phyloP scores from a whole-genome alignment of 2,797 vertebrate species.

The Enteromius radiatus region DNA sequence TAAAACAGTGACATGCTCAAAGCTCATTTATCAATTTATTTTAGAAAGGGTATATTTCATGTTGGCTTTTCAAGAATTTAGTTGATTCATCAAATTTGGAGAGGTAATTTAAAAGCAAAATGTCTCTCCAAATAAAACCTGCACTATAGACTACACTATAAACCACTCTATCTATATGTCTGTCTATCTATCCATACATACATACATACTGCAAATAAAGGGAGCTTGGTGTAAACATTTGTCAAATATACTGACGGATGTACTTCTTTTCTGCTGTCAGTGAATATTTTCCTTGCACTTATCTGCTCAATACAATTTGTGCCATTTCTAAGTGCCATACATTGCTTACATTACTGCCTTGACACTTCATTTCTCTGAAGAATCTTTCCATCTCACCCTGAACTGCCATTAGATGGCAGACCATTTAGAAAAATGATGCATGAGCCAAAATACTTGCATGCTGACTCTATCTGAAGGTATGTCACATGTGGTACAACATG shows the following conservation, averaged over 20 bases:
- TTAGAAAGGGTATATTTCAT: constrained; percentile 16
- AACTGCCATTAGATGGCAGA: constrained; percentile 38
- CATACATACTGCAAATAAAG: background rate
- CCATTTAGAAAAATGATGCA: constrained; percentile 54
- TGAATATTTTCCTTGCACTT: constrained; percentile 47
- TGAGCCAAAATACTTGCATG: constrained; percentile 22
- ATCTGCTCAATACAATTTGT: constrained; percentile 50
- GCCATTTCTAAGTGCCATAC: constrained; percentile 42
- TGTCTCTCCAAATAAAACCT: background rate
- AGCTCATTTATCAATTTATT: background rate
- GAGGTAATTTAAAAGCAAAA: constrained; percentile 12
- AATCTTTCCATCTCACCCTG: constrained; percentile 52
- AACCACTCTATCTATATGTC: background rate
- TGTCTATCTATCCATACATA: background rate
- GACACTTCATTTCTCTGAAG: constrained; percentile 46
- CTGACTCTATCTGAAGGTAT: background rate
- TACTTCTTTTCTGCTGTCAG: constrained; percentile 46
- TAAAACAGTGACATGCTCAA: constrained; percentile 14
- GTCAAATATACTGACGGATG: background rate
- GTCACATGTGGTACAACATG: constrained; percentile 1
- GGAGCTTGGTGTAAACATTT: background rate
- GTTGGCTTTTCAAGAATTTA: constrained; percentile 8
- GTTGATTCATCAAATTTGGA: constrained; percentile 11
- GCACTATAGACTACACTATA: background rate
- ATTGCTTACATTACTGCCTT: constrained; percentile 37